Percentiles rank a stretch among this genome's conserved stretches.
phyloP scores from a whole-genome alignment of 2,888 invertebrate species.

The Arge pagana region DNA sequence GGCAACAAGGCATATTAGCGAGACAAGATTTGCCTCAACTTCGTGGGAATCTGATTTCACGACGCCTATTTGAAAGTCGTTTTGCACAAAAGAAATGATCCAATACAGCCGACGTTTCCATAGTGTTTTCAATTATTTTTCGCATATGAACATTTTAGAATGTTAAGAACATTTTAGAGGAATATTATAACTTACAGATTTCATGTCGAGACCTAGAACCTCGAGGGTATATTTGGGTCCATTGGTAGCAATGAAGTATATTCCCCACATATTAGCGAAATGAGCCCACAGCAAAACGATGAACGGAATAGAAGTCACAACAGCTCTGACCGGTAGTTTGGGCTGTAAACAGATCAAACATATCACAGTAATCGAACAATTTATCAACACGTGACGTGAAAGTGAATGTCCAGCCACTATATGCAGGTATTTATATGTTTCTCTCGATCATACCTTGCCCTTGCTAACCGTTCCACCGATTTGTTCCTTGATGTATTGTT shows the following conservation, averaged over 20 bases:
- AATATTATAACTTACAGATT: constrained; percentile 56
- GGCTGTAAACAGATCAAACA: constrained; percentile 60
- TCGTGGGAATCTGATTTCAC: too few relatives aligned
- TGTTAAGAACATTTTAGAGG: too few relatives aligned
- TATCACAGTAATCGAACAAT: constrained; percentile 19
- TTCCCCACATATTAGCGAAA: constrained; percentile 80
- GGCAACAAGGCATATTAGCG: too few relatives aligned
- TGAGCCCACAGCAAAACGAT: constrained; percentile 71
- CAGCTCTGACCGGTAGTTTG: constrained; percentile 68
- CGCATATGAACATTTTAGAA: too few relatives aligned
- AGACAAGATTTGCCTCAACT: too few relatives aligned
- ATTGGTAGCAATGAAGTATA: constrained; percentile 77
- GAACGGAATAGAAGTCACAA: constrained; percentile 71
- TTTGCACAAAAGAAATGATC: too few relatives aligned
- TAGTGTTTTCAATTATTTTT: too few relatives aligned
- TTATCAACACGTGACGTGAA: too few relatives aligned
- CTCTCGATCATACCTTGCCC: constrained; percentile 38
- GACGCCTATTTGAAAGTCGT: too few relatives aligned
- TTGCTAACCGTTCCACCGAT: constrained; percentile 50
- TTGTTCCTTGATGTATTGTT: constrained; percentile 63
- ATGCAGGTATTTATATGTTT: not conserved
- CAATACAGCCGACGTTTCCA: too few relatives aligned
- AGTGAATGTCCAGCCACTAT: too few relatives aligned
- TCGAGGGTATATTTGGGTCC: constrained; percentile 79
- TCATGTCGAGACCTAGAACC: constrained; percentile 73